phyloP scores from a whole-genome alignment of 2,113 vertebrate genomes.

The Thalassoma bifasciatum region DNA sequence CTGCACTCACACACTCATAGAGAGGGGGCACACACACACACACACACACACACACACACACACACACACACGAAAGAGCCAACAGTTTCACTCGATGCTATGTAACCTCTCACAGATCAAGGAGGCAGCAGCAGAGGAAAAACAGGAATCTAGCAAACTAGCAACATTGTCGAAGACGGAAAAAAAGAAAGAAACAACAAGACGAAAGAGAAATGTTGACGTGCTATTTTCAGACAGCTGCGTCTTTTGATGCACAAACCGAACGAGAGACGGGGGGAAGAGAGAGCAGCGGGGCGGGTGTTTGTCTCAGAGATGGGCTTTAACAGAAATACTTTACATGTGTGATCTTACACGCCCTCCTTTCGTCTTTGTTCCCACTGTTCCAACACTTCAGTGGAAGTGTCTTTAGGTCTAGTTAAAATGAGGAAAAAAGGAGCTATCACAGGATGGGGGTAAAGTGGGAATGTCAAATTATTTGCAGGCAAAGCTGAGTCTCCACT shows the following conservation, averaged over 20 bases:
- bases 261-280: constrained; percentile 44
- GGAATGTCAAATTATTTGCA: constrained; percentile 53
- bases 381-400: constrained; percentile 51
- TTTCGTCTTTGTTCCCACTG: constrained; percentile 59
- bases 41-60: constrained; percentile 7
- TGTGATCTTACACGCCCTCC: constrained; percentile 70
- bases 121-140: constrained; percentile 74
- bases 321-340: constrained; percentile 72
- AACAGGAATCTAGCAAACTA: constrained; percentile 81
- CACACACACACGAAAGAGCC: constrained; percentile 35
- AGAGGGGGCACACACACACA: constrained; percentile 3
- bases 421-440: constrained; percentile 31
- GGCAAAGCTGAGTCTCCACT: constrained; percentile 34
- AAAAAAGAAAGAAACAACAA: constrained; percentile 44
- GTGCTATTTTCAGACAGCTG: constrained; percentile 78
- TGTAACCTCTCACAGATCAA: constrained; percentile 84
- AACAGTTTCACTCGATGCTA: constrained; percentile 78
- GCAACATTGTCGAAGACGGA: constrained; percentile 67
- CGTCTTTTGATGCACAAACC: constrained; percentile 68
- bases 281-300: constrained; percentile 48
- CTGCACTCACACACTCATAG: constrained; percentile 17
- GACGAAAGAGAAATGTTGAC: constrained; percentile 74
- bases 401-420: constrained; percentile 64
- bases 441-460: not conserved
- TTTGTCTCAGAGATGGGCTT: constrained; percentile 74